A percentile compares a stretch with the other conserved stretches of the same genome.
phyloP scores from a whole-genome alignment of 1,140 invertebrate species.

The Brachystomella parvula region DNA sequence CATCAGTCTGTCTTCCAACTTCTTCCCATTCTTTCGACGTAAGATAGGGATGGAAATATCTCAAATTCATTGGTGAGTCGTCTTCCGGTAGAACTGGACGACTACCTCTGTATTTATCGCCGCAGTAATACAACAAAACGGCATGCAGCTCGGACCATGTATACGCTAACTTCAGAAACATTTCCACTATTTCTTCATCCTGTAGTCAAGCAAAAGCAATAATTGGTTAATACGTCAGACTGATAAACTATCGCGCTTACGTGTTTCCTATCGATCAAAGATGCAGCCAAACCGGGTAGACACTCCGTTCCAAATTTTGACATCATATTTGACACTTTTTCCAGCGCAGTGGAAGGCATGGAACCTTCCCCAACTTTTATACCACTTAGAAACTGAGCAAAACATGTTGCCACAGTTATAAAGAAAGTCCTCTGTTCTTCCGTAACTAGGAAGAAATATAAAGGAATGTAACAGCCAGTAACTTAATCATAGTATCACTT shows the following conservation, averaged over 20 bases:
- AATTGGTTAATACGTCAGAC: neutral
- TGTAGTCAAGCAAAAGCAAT: slow-evolving; percentile 5
- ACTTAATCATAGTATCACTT: neutral
- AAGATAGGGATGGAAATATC: slow-evolving; percentile 22
- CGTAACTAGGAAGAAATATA: neutral
- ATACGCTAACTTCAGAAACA: slow-evolving; percentile 16
- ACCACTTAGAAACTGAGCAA: slow-evolving; percentile 21
- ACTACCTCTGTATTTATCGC: neutral
- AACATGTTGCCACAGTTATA: slow-evolving; percentile 16
- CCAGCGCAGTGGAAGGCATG: slow-evolving; percentile 15
- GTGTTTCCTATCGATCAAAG: slow-evolving; percentile 4
- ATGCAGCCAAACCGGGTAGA: neutral
- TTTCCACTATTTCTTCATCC: neutral
- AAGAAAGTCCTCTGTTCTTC: slow-evolving; percentile 17
- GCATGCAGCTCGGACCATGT: slow-evolving; percentile 12
- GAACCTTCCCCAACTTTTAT: slow-evolving; percentile 29
- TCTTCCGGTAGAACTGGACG: neutral
- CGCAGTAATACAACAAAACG: slow-evolving; percentile 13
- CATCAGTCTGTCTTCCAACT: neutral
- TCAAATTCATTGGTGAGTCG: slow-evolving; percentile 11
- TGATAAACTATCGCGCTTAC: slow-evolving; percentile 8
- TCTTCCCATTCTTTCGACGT: slow-evolving; percentile 9
- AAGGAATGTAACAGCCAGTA: neutral
- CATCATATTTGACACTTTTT: slow-evolving; percentile 23
- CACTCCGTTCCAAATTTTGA: slow-evolving; percentile 15